Base-by-base conservation (phyloP, 2,113 vertebrate genomes). In the Dromaius novaehollandiae region DNA sequence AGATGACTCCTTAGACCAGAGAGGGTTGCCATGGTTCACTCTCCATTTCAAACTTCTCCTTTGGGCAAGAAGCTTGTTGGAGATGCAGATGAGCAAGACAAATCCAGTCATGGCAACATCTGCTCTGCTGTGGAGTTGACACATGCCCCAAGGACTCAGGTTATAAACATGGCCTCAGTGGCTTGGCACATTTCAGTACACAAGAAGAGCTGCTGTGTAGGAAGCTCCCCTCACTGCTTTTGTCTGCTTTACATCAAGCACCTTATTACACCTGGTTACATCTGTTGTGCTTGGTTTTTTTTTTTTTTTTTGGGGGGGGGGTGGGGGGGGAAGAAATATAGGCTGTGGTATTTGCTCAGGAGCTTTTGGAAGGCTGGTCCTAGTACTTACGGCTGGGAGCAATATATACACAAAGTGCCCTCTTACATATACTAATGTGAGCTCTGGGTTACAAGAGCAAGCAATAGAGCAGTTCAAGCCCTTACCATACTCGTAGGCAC, bases 71-170 rank as follows among this genome's bases (percentile, higher is more conserved):
- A 84, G 8, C 11, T 65, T 9, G 50, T 44, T n/a, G 32, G 22
- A 74, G 50, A 40, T 50, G 24, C 8, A 55, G 51, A 32, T 19
- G 21, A 86, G 20, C 0, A 7, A 76, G 32, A 6, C 26, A 32
- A 46, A 60, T 26, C 1, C 4, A 14, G n/a, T 9, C 63, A 73
- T 68, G 13, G 26, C 32, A 63, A 32, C 38, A n/a, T 15, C 11
- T 40, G 40, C 9, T 16, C 24, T 58, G 28, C 1, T 3, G 61
- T 38, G 44, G 3, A 7, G 12, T 11, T 1, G 8, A 11, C 2
- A 4, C 0, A 0, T 15, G 13, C 3, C 42, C 10, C 1, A 0
- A 5, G 38, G 32, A 18, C 9, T 5, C 0, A 0, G 11, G 50
- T 56, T 69, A 44, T 4, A 18, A 11, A 3, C 0, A 0, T 11